phyloP scores from a whole-genome alignment of 2,113 vertebrate species.

The Mola mola region DNA sequence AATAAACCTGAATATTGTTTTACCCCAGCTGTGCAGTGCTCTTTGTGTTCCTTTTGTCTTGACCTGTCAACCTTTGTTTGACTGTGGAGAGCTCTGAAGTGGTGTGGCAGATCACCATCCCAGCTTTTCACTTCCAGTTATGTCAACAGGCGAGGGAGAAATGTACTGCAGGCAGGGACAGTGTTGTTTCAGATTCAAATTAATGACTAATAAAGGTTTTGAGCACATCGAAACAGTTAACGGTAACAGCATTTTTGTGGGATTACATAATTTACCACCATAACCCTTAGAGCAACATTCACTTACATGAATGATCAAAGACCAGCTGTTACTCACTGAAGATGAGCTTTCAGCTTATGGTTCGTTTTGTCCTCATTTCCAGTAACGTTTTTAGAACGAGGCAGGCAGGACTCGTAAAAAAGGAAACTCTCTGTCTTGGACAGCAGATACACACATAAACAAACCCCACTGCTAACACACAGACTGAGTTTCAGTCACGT shows the following conservation, averaged over 20 bases:
- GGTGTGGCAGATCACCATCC: slow-evolving; percentile 42
- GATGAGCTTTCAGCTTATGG: no score
- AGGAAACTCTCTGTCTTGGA: neutral
- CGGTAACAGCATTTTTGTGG: neutral
- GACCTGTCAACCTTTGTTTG: slow-evolving; percentile 48
- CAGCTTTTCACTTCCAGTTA: slow-evolving; percentile 50
- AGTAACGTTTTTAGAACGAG: no score
- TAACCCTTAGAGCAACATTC: slow-evolving; percentile 24
- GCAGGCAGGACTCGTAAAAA: neutral
- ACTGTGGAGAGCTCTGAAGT: slow-evolving; percentile 41
- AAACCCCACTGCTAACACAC: no score
- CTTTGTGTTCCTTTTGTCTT: slow-evolving; percentile 46
- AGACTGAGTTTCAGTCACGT: no score
- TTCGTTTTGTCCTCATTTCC: no score
- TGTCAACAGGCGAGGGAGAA: slow-evolving; percentile 31
- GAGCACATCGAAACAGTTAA: slow-evolving; percentile 4
- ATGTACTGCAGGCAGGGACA: neutral
- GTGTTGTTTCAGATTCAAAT: slow-evolving; percentile 11
- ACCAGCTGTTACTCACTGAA: no score
- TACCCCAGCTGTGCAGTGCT: slow-evolving; percentile 28
- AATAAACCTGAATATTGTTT: slow-evolving; percentile 41
- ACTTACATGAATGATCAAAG: no score
- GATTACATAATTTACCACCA: slow-evolving; percentile 13
- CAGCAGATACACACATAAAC: neutral
- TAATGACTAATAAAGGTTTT: slow-evolving; percentile 20